phyloP scores from a whole-genome alignment of 2,888 invertebrate genomes.

The Anoplius nigerrimus region DNA sequence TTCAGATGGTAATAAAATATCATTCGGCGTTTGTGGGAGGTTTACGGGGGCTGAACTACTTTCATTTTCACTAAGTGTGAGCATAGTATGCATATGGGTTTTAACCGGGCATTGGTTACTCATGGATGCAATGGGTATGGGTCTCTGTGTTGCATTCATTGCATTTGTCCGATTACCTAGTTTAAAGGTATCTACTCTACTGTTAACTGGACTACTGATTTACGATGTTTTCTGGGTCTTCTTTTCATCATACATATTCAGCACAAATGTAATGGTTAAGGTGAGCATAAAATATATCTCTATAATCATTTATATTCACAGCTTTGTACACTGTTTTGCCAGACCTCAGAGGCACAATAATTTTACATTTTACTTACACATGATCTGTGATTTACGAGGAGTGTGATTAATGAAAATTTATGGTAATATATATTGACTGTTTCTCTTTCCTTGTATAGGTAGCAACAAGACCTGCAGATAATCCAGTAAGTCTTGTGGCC shows the following conservation, averaged over 20 bases:
- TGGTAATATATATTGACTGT: not conserved
- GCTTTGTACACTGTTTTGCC: not conserved
- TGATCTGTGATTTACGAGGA: too few species aligned
- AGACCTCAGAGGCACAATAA: not conserved
- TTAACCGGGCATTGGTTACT: conserved; percentile 98
- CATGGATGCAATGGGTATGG: conserved; percentile 99
- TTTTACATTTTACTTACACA: not conserved
- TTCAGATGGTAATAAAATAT: conserved; percentile 89
- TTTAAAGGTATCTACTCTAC: conserved; percentile 94
- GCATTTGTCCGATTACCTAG: conserved; percentile 97
- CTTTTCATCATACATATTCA: conserved; percentile 98
- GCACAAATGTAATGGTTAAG: conserved; percentile 99
- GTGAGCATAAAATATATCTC: conserved; percentile 76
- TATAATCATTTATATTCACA: conserved; percentile 46
- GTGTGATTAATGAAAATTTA: not conserved
- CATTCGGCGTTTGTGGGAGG: conserved; percentile 93
- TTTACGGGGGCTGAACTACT: conserved; percentile 96
- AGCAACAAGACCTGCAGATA: conserved; percentile 90
- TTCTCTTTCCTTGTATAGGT: conserved; percentile 75
- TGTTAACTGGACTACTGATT: conserved; percentile 93
- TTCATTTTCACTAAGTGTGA: conserved; percentile 93
- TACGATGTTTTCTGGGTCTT: conserved; percentile 99
- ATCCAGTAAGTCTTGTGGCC: conserved; percentile 95
- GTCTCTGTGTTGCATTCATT: conserved; percentile 97
- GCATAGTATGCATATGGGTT: conserved; percentile 98